Evolutionary conservation across 2,888 invertebrate genomes (phyloP), one percentile per base, ranked within the genome.

Genomic region (Lasius platythorax): DNA sequence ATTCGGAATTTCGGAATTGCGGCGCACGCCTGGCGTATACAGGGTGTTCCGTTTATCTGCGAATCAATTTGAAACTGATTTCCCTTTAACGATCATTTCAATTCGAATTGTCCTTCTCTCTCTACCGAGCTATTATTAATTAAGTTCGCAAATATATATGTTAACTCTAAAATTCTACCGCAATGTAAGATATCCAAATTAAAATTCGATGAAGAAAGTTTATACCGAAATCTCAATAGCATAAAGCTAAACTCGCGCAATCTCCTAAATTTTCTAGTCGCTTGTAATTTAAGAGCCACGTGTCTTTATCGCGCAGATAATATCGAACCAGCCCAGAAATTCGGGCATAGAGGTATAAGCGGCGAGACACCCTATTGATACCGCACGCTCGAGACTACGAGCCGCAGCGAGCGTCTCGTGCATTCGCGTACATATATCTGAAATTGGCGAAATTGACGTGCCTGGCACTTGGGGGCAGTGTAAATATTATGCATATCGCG

Each of bases 401-500:
- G 23, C 70, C 70, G 79, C 23, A 33, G 58, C 30, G 58, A 70
- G 72, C 70, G 79, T 79, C 61, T 79, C 79, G 72, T 81, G 61
- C 79, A 81, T 81, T 79, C 79, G 79, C 33, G 58, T 43, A 43
- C 72, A 72, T 81, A 81, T 61, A 81, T 81, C 79, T 61, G 79
- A 63, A 81, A 81, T 81, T 81, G 72, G 83, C 53, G 78, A 66
- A 82, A 82, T 82, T 82, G 76, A 76, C 82, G 76, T 66, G 75
- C 82, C 61, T 53, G 66, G 82, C 76, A 76, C 78, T 82, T 82
- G 64, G 78, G 75, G 66, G 43, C 58, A 66, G 66, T 33, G 82
- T 82, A 82, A 82, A 82, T 82, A 82, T 82, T 82, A 82, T 82
- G 82, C 82, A 76, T 78, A 67, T 82, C 64, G 56, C 53, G 30